These are phyloP conservation scores for Lepilemur ruficaudatus DNA, from an alignment of 2,797 vertebrate species.

Conservation along the genomic window DNA sequence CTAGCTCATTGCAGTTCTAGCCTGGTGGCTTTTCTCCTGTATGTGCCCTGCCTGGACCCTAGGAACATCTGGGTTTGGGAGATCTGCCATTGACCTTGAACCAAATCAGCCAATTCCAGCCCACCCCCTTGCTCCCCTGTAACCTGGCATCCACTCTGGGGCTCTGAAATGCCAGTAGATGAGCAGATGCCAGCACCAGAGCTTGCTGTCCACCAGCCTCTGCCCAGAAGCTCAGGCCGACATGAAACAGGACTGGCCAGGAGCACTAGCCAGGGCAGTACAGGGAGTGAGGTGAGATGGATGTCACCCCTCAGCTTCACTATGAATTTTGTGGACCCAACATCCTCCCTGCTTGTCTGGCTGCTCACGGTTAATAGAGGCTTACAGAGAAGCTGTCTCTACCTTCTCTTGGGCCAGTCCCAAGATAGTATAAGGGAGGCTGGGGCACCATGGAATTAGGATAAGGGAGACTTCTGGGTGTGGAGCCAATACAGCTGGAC, in stretches of 20 bases:
- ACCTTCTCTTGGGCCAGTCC: neutral
- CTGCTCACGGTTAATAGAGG: neutral
- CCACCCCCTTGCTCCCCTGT: neutral
- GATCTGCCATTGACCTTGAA: neutral
- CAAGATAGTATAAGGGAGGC: neutral
- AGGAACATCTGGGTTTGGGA: neutral
- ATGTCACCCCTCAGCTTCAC: neutral
- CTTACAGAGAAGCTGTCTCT: neutral
- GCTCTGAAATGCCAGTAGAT: neutral
- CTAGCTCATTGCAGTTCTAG: neutral
- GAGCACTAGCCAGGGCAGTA: neutral
- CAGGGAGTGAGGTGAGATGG: neutral
- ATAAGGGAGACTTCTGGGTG: neutral
- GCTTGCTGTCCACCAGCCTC: neutral
- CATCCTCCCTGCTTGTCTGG: neutral
- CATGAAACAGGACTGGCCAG: neutral
- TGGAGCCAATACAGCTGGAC: no score
- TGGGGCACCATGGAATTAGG: neutral
- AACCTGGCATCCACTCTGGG: neutral
- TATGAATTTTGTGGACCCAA: neutral
- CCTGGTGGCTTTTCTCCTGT: neutral
- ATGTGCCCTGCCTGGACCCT: neutral
- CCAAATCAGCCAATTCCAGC: neutral
- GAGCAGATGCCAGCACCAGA: neutral
- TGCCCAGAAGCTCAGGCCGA: neutral